Base-by-base conservation (phyloP, 2,888 invertebrate genomes). In the Chouioia cunea region DNA sequence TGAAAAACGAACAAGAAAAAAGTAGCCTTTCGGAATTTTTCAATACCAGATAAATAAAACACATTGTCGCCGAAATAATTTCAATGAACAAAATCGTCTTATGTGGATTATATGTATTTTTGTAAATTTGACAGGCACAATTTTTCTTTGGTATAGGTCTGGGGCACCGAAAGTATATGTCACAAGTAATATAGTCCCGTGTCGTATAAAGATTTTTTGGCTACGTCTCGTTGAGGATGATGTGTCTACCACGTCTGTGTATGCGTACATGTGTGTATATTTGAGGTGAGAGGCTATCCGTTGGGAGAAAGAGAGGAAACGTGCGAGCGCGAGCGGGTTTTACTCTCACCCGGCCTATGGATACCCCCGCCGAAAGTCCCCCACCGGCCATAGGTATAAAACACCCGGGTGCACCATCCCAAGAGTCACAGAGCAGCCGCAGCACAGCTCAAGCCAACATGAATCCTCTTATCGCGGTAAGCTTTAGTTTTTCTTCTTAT, bases 381-480 rank as follows among this genome's bases (percentile, higher is more conserved):
- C 73, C 75, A 56, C 67, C 48, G 53, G 8, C 36, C n/a, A 18
- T 57, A 80, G 79, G 82, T 85, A 85, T 85, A 85, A 85, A 85
- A 82, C 81, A 81, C 79, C 81, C 82, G 77, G 81, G 76, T 81
- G 80, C 79, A 83, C 82, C 83, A 81, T 79, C 80, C 77, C 77
- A 78, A 75, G 79, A 84, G 85, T 85, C 85, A 85, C 84, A 85
- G 82, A 85, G 82, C 83, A 79, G 80, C 81, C 71, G 71, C 69
- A 74, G 82, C 81, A 82, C 83, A 74, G 82, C 81, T 82, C 83
- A 82, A 82, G 83, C 83, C 84, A 82, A 82, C 82, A 85, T 85
- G 85, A 83, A 83, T 82, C 83, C 83, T 82, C 83, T 85, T 81
- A 81, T 85, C 83, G 85, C 83, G 85, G 85, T 85, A 85, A 85